A percentile compares a stretch with the other conserved stretches of the same genome.
Evolutionary conservation across 64 coral and sea anemone genomes (phyloP).

Genomic region (Porites australiensis): DNA sequence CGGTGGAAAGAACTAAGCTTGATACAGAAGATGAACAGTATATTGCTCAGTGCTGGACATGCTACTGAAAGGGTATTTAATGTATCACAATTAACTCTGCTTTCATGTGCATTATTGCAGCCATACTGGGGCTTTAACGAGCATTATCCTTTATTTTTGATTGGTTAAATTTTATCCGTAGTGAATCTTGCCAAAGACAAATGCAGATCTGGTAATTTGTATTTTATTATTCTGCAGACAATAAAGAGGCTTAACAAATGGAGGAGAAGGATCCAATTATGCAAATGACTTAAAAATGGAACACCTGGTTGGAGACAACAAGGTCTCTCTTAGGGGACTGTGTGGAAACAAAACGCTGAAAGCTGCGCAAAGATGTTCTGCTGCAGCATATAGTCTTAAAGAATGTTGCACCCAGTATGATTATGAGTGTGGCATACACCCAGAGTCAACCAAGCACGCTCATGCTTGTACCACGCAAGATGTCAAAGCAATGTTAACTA

Average conservation of each 20-base stretch:
- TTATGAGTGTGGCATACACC: constrained; percentile 21
- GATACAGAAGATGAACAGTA: constrained; percentile 11
- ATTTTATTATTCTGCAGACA: constrained; percentile 33
- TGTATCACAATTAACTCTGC: not conserved
- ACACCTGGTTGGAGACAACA: constrained; percentile 14
- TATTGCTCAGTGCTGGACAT: constrained; percentile 7
- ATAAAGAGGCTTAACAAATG: constrained; percentile 48
- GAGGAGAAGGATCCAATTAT: constrained; percentile 13
- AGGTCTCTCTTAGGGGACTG: constrained; percentile 30
- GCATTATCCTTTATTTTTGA: constrained; percentile 1
- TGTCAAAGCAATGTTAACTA: constrained; percentile 61
- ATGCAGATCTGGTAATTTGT: constrained; percentile 27
- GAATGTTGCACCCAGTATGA: constrained; percentile 59
- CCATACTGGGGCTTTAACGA: constrained; percentile 5
- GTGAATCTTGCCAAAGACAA: constrained; percentile 34
- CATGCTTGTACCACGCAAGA: constrained; percentile 67
- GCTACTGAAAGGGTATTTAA: not conserved
- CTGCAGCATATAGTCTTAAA: constrained; percentile 53
- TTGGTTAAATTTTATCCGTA: not conserved
- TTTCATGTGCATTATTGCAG: constrained; percentile 12
- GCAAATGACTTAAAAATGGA: too few relatives aligned
- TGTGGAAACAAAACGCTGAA: constrained; percentile 68
- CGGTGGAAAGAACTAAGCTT: constrained; percentile 44
- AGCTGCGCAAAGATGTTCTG: constrained; percentile 54
- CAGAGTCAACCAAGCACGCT: constrained; percentile 34